These are phyloP conservation scores for Dasysyrphus albostriatus DNA, from an alignment of 2,888 invertebrate species.

Conservation along the genomic window DNA sequence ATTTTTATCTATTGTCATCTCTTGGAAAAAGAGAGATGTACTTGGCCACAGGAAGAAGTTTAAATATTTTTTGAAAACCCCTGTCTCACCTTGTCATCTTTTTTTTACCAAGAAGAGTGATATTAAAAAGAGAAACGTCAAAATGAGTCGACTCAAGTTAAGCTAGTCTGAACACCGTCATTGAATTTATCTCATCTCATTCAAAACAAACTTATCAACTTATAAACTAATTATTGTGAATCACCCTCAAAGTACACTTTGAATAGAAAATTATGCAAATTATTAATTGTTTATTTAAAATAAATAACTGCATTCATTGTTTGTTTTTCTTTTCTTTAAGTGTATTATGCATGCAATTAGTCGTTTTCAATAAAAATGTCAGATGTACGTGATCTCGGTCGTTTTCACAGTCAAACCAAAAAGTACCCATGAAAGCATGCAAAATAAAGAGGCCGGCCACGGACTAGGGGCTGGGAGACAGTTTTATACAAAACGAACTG, in stretches of 20 bases:
- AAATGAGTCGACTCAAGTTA: too few species aligned
- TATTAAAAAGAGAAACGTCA: too few species aligned
- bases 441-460: neutral
- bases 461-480: neutral
- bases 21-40: too few species aligned
- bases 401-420: conserved; percentile 57
- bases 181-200: neutral
- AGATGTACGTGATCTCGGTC: conserved; percentile 72
- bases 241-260: conserved; percentile 1
- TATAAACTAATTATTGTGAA: neutral
- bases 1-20: too few species aligned
- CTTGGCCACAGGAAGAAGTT: too few species aligned
- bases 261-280: conserved; percentile 35
- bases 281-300: conserved; percentile 21
- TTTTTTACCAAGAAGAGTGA: too few species aligned
- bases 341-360: conserved; percentile 65
- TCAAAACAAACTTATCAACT: neutral
- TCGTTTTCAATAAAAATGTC: conserved; percentile 70
- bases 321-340: conserved; percentile 28
- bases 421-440: conserved; percentile 38
- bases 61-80: too few species aligned
- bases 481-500: neutral
- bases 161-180: neutral
- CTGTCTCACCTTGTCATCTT: too few species aligned
- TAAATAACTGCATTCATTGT: neutral